phyloP scores from a whole-genome alignment of 1,140 invertebrate species.

The Whitmania pigra region DNA sequence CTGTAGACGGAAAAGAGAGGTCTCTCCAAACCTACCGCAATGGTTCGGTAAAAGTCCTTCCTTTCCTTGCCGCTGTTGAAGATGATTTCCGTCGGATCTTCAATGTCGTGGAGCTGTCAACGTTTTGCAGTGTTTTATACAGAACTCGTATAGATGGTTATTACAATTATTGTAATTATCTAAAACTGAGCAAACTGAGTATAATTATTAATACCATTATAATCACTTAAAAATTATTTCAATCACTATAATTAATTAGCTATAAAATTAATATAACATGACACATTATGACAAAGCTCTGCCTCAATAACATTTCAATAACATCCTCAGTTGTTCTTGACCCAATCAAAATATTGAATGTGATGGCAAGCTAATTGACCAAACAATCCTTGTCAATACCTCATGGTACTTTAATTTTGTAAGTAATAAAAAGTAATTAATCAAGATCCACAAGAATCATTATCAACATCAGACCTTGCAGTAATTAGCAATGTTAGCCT shows the following conservation, averaged over 20 bases:
- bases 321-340: too few relatives aligned
- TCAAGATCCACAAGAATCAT: background rate
- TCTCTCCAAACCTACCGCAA: slow-evolving; percentile 43
- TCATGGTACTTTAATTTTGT: background rate
- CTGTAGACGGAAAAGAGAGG: slow-evolving; percentile 47
- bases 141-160: too few relatives aligned
- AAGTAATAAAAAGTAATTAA: background rate
- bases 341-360: background rate
- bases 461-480: slow-evolving; percentile 35
- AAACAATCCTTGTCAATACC: background rate
- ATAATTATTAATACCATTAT: too few relatives aligned
- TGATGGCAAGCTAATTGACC: background rate
- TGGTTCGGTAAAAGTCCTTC: slow-evolving; percentile 45
- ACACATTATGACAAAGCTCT: background rate
- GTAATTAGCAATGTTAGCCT: slow-evolving; percentile 42
- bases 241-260: too few relatives aligned
- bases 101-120: slow-evolving; percentile 38
- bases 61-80: slow-evolving; percentile 47
- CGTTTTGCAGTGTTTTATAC: background rate
- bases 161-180: too few relatives aligned
- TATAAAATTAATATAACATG: background rate
- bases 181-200: too few relatives aligned
- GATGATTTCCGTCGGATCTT: slow-evolving; percentile 44
- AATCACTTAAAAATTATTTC: too few relatives aligned
- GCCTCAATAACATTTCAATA: background rate